Conservation (phyloP, 2,888 invertebrate species). For the Caenorhabditis angaria region DNA sequence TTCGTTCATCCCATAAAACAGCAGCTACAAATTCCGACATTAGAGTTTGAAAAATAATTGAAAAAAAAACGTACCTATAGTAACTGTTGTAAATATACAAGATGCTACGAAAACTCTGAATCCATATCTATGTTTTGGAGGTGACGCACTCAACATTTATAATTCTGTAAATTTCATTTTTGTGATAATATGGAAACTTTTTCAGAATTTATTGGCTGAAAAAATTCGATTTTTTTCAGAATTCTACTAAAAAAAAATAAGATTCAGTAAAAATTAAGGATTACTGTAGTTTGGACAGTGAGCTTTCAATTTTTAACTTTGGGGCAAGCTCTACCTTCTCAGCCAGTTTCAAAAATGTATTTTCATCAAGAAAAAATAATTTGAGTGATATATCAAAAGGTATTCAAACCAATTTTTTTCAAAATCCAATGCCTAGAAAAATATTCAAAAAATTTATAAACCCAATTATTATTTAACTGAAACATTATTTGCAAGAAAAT, state of each 20-base stretch:
- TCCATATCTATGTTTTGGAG: slow-evolving; percentile 49
- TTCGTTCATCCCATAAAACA: slow-evolving; percentile 66
- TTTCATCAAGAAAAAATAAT: too few species aligned
- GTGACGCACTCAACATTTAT: slow-evolving; percentile 40
- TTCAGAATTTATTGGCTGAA: too few species aligned
- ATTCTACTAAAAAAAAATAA: too few species aligned
- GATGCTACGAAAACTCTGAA: slow-evolving; percentile 61
- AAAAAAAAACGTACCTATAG: slow-evolving; percentile 50
- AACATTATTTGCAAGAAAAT: not conserved
- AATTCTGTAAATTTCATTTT: not conserved
- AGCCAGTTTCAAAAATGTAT: too few species aligned
- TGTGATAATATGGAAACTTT: not conserved
- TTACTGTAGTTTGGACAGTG: too few species aligned
- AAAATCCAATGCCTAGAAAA: not conserved
- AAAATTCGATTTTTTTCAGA: too few species aligned
- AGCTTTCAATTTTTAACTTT: slow-evolving; percentile 4
- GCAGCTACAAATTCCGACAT: slow-evolving; percentile 40
- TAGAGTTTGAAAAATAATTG: too few species aligned
- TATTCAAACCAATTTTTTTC: not conserved
- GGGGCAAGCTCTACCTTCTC: too few species aligned
- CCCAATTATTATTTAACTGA: not conserved
- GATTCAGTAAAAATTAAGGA: too few species aligned
- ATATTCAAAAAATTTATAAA: not conserved
- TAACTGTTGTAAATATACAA: slow-evolving; percentile 62
- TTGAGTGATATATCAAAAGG: slow-evolving; percentile 7